phyloP scores from a whole-genome alignment of 2,113 vertebrate genomes.

The Centropus unirufus region DNA sequence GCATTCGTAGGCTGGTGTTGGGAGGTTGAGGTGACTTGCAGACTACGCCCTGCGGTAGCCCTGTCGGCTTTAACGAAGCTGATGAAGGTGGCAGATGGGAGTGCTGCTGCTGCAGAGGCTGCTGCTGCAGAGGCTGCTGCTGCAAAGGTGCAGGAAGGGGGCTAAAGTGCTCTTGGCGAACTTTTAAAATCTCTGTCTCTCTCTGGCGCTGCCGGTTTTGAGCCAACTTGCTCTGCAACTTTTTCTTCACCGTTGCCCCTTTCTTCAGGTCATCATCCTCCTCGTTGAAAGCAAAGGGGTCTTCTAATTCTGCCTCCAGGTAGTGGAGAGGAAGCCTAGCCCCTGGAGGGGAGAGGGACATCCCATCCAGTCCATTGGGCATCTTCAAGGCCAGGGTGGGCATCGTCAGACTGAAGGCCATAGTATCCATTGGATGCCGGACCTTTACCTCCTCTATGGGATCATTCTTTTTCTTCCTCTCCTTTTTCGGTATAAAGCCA shows the following conservation, averaged over 20 bases:
- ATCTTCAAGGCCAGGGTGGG: slow-evolving; percentile 93
- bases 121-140: slow-evolving; percentile 78
- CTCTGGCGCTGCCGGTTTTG: slow-evolving; percentile 87
- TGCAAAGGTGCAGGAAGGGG: slow-evolving; percentile 83
- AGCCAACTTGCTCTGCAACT: slow-evolving; percentile 90
- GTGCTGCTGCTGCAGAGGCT: slow-evolving; percentile 76
- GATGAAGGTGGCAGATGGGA: slow-evolving; percentile 78
- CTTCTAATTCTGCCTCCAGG: slow-evolving; percentile 90
- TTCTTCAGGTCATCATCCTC: slow-evolving; percentile 90
- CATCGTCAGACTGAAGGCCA: slow-evolving; percentile 95
- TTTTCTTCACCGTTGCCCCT: slow-evolving; percentile 88
- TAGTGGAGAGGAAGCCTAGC: slow-evolving; percentile 88
- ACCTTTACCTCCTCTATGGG: slow-evolving; percentile 91
- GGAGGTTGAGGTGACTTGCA: slow-evolving; percentile 96
- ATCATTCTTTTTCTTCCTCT: slow-evolving; percentile 99
- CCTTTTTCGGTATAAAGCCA: slow-evolving; percentile 99
- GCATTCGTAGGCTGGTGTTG: slow-evolving; percentile 90
- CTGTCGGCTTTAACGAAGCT: slow-evolving; percentile 82
- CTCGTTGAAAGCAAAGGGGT: slow-evolving; percentile 97
- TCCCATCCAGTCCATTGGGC: slow-evolving; percentile 92
- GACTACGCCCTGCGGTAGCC: slow-evolving; percentile 88
- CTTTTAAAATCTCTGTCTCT: slow-evolving; percentile 90
- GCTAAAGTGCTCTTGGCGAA: slow-evolving; percentile 95
- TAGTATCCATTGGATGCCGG: slow-evolving; percentile 90
- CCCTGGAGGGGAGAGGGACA: slow-evolving; percentile 90